Evolutionary conservation across 2,113 vertebrate genomes (phyloP).

Genomic region (Otus sunia): DNA sequence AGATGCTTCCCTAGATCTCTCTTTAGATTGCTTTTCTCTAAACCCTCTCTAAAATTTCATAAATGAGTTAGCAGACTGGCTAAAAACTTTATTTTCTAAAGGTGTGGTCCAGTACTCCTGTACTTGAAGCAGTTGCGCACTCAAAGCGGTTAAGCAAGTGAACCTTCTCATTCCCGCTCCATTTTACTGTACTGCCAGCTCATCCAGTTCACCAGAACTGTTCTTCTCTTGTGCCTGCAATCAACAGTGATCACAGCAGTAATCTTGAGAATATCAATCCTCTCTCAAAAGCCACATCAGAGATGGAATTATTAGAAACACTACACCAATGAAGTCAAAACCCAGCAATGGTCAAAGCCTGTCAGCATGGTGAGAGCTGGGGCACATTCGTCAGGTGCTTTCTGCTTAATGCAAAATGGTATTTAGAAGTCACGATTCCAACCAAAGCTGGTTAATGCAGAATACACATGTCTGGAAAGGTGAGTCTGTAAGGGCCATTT

Average conservation of each 20-base stretch:
- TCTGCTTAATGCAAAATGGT: neutral
- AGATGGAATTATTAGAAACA: neutral
- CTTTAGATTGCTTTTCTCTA: neutral
- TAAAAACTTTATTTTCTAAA: neutral
- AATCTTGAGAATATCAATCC: neutral
- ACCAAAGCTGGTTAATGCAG: neutral
- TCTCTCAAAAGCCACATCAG: neutral
- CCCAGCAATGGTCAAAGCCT: neutral
- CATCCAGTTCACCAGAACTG: neutral
- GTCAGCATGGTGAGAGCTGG: neutral
- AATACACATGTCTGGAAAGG: neutral
- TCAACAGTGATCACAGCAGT: neutral
- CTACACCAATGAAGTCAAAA: neutral
- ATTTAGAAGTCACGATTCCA: neutral
- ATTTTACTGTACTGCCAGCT: neutral
- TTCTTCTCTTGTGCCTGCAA: neutral
- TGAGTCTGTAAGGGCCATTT: neutral
- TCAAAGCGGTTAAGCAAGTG: neutral
- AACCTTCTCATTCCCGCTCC: neutral
- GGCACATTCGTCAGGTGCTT: neutral
- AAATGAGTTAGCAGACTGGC: neutral
- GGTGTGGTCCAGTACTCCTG: neutral
- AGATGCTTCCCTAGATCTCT: neutral
- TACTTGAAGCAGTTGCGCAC: neutral
- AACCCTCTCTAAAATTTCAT: neutral